A percentile compares a stretch with the other conserved stretches of the same genome.
Evolutionary conservation across 92 coral and sea anemone genomes (phyloP).

Genomic region (Epizoanthus rinbou): DNA sequence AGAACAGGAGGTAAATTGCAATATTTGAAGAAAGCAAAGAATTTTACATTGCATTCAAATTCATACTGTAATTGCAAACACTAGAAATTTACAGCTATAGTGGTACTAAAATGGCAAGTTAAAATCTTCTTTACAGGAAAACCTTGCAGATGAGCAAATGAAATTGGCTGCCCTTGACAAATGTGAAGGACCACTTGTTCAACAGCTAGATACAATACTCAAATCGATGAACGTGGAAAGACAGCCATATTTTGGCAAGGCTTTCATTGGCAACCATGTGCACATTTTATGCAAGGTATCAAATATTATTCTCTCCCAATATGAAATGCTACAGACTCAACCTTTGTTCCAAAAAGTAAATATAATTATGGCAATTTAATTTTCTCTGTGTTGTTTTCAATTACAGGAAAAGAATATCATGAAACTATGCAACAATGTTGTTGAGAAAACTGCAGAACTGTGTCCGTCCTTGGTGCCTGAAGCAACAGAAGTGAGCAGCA

Average conservation of each 20-base stretch:
- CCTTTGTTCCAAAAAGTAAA: neutral
- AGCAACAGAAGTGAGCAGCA: conserved; percentile 41
- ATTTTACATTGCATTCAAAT: neutral
- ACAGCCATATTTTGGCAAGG: conserved; percentile 44
- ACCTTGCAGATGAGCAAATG: conserved; percentile 52
- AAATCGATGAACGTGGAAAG: conserved; percentile 46
- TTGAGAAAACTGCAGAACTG: conserved; percentile 33
- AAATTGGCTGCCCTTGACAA: conserved; percentile 38
- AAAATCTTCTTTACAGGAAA: conserved; percentile 29
- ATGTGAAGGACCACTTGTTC: conserved; percentile 37
- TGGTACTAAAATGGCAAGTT: too few relatives aligned
- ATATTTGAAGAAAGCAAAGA: neutral
- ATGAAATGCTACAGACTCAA: neutral
- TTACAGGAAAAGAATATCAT: conserved; percentile 43
- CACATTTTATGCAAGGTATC: conserved; percentile 45
- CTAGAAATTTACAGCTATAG: neutral
- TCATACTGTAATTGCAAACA: neutral
- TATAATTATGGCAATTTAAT: neutral
- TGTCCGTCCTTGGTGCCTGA: conserved; percentile 41
- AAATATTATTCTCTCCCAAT: conserved; percentile 1
- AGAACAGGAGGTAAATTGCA: conserved; percentile 27
- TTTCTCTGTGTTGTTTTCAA: neutral
- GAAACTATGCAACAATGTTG: conserved; percentile 34
- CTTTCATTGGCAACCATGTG: conserved; percentile 48
- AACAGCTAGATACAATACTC: conserved; percentile 15